phyloP scores from a whole-genome alignment of 2,888 invertebrate species.

The Dorcus hopei region DNA sequence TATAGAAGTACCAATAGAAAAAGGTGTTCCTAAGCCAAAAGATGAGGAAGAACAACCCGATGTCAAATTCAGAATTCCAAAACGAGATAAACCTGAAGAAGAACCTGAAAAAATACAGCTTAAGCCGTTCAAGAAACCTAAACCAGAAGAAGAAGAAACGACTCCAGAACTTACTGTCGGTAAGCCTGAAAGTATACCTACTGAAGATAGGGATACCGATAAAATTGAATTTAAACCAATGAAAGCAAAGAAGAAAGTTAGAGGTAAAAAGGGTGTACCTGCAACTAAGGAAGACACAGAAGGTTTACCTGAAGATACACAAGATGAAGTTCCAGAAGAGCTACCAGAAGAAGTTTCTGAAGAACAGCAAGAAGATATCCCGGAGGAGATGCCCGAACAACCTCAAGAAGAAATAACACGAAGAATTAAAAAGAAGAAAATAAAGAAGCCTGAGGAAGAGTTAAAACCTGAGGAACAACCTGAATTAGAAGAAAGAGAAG shows the following conservation, averaged over 20 bases:
- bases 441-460: slow-evolving; percentile 35
- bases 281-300: slow-evolving; percentile 29
- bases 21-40: slow-evolving; percentile 45
- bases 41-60: slow-evolving; percentile 49
- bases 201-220: slow-evolving; percentile 11
- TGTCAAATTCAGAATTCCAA: slow-evolving; percentile 42
- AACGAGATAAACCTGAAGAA: slow-evolving; percentile 38
- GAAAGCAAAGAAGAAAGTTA: slow-evolving; percentile 38
- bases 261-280: slow-evolving; percentile 20
- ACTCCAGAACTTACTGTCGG: slow-evolving; percentile 19
- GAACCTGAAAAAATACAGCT: slow-evolving; percentile 32
- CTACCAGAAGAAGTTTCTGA: slow-evolving; percentile 14
- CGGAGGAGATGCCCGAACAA: slow-evolving; percentile 1
- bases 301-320: slow-evolving; percentile 10
- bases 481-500: slow-evolving; percentile 9
- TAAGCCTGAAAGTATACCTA: slow-evolving; percentile 19
- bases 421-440: slow-evolving; percentile 10
- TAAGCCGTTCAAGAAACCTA: slow-evolving; percentile 40
- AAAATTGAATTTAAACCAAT: slow-evolving; percentile 29
- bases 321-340: too few species aligned
- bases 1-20: slow-evolving; percentile 39
- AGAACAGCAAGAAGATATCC: slow-evolving; percentile 1
- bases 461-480: slow-evolving; percentile 26
- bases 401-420: slow-evolving; percentile 3
- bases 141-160: slow-evolving; percentile 20